Base-by-base conservation (phyloP, 2,113 vertebrate genomes). In the Hippolais icterina region DNA sequence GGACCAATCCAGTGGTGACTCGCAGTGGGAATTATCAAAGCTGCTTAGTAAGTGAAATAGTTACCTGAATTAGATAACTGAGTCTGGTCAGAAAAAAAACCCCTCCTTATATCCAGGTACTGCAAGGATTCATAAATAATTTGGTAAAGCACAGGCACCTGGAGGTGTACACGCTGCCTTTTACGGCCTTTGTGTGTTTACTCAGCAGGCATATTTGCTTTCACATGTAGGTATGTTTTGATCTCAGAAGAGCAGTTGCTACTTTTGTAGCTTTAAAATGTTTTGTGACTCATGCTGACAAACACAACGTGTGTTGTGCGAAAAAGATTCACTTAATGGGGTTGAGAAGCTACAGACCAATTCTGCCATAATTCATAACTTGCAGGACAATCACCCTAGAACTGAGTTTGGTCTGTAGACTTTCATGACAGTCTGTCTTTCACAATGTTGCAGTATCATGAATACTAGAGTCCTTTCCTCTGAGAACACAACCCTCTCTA, bases 291-390 rank as follows among this genome's bases (percentile, higher is more conserved):
- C 42, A 64, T 60, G 46, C 37, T 80, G 46, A 57, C 35, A 80
- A 86, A 70, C 0, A 7, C 19, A 74, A 64, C 2, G 10, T 1
- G 0, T 53, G 15, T 6, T 52, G 27, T 10, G 37, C 25, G 24
- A 87, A 79, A 42, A 59, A 56, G 19, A 41, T 29, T 56, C 33
- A 59, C 21, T 86, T 60, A 70, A 56, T 14, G 24, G 31, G 7
- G 4, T 29, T 78, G 60, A 71, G 44, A 70, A 80, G 33, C 33
- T 78, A 71, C 29, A 49, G 49, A 47, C 11, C 42, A 80, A 14
- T 46, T 33, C 70, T 69, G 18, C 23, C 77, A 54, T 72, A 79
- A 69, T 47, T 57, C 46, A 50, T 33, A 53, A 59, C 23, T 80
- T 65, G 61, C 31, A 69, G 61, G 35, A 69, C 29, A 54, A 24